phyloP scores from a whole-genome alignment of 2,113 vertebrate species.

The Corynorhinus townsendii region DNA sequence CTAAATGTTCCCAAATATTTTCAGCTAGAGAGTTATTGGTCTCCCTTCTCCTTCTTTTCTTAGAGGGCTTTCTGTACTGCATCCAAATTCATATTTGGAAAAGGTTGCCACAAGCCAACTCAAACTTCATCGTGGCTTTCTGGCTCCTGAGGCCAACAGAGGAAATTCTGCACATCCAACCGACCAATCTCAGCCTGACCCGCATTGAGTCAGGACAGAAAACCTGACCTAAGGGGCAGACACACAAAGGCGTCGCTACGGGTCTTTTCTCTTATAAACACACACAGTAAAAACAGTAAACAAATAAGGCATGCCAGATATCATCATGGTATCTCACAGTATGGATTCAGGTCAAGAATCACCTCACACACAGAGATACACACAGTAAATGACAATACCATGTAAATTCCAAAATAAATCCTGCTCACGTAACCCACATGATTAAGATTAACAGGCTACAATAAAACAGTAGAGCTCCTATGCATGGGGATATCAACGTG shows the following conservation, averaged over 20 bases:
- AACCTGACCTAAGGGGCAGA: conserved; percentile 57
- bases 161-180: conserved; percentile 55
- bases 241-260: neutral
- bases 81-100: conserved; percentile 70
- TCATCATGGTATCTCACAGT: neutral
- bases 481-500: neutral
- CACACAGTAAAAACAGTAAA: conserved; percentile 36
- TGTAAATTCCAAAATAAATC: neutral
- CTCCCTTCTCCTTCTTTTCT: conserved; percentile 29
- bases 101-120: conserved; percentile 63
- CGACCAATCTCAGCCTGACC: neutral
- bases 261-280: conserved; percentile 10
- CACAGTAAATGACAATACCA: neutral
- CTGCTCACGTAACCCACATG: neutral
- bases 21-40: neutral
- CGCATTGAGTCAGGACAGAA: conserved; percentile 24
- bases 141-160: conserved; percentile 41
- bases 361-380: neutral
- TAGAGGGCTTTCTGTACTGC: conserved; percentile 20
- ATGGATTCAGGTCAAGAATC: neutral
- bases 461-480: neutral
- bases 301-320: neutral
- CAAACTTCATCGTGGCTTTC: conserved; percentile 64
- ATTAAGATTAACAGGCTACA: neutral
- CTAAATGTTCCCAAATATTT: conserved; percentile 9